Evolutionary conservation across 2,113 vertebrate species (phyloP), one percentile per base, ranked within the genome.

Genomic region (Camelus dromedarius): DNA sequence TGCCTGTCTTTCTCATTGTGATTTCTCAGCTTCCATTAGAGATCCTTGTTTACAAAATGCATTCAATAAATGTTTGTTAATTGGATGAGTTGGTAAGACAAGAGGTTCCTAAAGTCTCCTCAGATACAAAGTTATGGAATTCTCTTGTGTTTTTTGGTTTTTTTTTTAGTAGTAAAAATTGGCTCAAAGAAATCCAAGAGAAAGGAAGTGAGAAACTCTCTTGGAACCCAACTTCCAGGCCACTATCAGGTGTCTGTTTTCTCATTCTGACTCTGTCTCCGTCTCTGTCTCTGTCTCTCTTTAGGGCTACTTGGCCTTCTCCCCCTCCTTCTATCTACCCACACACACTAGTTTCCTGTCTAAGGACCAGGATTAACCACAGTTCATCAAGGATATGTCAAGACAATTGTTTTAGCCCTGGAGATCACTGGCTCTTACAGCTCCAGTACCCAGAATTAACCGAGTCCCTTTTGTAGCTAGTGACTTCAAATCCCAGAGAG

Each of bases 151-250:
- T 30, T 80, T 50, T 91, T 94, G 30, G 4, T 72, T 8, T 30
- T 80, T 50, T 96, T 64, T 80, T 19, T 5, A 86, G 50, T 42
- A 85, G 66, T 79, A 86, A 70, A 88, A 80, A 35, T 35, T n/a
- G 3, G 52, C 15, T 75, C 7, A 50, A 56, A 77, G 66, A 80
- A 89, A 95, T 10, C 82, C 24, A 86, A 93, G n/a, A 42, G 28
- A 85, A 72, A 56, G 8, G 5, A 87, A 96, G 42, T 70, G 14
- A 93, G n/a, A 76, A 20, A 56, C 2, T 48, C 7, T 38, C 0
- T 62, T 13, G 14, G 54, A 92, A 86, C 10, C 76, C 54, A 70
- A 50, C 13, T 91, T 48, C 20, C 3, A 69, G 58, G 12, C 10
- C 22, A 14, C 30, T 12, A 70, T 42, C 48, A 88, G 50, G 7